Evolutionary conservation across 2,113 vertebrate genomes (phyloP), one percentile per base, ranked within the genome.

Genomic region (Tilapia sparmanii): DNA sequence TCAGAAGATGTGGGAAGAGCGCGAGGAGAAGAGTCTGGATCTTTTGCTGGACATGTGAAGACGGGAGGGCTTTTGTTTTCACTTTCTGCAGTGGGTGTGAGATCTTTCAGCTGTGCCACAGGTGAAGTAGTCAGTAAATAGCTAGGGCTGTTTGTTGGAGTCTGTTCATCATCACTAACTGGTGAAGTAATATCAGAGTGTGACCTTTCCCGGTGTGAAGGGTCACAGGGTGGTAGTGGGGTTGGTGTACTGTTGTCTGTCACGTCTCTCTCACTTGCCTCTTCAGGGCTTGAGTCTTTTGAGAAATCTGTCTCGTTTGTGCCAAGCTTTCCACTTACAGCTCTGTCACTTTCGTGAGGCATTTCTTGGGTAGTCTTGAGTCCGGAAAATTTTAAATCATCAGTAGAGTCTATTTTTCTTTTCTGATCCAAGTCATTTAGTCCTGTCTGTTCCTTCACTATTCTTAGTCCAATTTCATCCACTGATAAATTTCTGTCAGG

Each of bases 251-350:
- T 53, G 38, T 22, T 50, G 9, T 0, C 31, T 16, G 47, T 42
- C 9, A 31, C 0, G 7, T 73, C 1, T 22, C 22, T 63, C 45
- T 83, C 8, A 4, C 16, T 87, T 38, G 19, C 3, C 5, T 82
- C 80, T 22, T 89, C 55, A 2, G 87, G 68, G 22, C 89, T 89
- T 10, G 84, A 76, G 50, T 42, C 12, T 89, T 89, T 93, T 22
- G n/a, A 52, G 40, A 86, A 93, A 90, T 96, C 94, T 7, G 84
- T 73, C 79, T 96, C 94, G 10, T 95, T 94, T n/a, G 84, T n/a
- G n/a, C 83, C 22, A 50, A 87, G 73, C 22, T 68, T 87, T 50
- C 24, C 73, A 3, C 2, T 54, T 80, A 54, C 35, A 45, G 33
- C 7, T 61, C 78, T 83, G 50, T 24, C 66, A 45, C 24, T 91